These are phyloP conservation scores for Larimichthys polyactis DNA, from an alignment of 2,113 vertebrate species.

Conservation along the genomic window DNA sequence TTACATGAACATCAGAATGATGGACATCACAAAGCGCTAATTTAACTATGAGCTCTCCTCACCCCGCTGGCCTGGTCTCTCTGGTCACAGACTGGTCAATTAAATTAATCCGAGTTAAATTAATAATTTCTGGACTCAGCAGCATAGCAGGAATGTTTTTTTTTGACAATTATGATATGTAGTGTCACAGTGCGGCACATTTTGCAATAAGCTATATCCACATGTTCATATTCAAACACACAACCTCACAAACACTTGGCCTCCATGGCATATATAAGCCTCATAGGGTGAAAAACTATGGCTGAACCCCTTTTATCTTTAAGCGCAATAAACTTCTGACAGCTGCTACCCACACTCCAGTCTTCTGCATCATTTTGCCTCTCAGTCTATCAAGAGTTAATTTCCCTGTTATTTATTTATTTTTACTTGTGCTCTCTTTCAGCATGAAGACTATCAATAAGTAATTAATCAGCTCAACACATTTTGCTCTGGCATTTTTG, in stretches of 20 bases:
- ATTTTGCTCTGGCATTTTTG: too few species aligned
- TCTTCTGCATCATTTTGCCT: not conserved
- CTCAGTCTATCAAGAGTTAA: constrained; percentile 2
- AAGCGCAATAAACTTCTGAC: not conserved
- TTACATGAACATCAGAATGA: constrained; percentile 14
- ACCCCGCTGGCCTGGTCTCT: not conserved
- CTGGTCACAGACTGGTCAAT: constrained; percentile 8
- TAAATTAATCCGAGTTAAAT: constrained; percentile 1
- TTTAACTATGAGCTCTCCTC: not conserved
- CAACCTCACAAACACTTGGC: too few species aligned
- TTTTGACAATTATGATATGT: not conserved
- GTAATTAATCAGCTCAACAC: too few species aligned
- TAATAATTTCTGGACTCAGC: constrained; percentile 43
- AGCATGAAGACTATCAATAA: not conserved
- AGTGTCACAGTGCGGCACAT: not conserved
- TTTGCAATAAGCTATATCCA: too few species aligned
- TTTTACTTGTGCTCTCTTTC: constrained; percentile 14
- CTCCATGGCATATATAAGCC: too few species aligned
- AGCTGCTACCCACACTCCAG: not conserved
- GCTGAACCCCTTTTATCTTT: not conserved
- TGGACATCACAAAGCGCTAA: constrained; percentile 15
- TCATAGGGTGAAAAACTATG: not conserved
- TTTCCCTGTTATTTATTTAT: constrained; percentile 6
- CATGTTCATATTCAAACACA: too few species aligned
- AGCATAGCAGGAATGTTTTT: constrained; percentile 26